Conservation (phyloP, 1,140 invertebrate species). For the Eriocheir sinensis region DNA sequence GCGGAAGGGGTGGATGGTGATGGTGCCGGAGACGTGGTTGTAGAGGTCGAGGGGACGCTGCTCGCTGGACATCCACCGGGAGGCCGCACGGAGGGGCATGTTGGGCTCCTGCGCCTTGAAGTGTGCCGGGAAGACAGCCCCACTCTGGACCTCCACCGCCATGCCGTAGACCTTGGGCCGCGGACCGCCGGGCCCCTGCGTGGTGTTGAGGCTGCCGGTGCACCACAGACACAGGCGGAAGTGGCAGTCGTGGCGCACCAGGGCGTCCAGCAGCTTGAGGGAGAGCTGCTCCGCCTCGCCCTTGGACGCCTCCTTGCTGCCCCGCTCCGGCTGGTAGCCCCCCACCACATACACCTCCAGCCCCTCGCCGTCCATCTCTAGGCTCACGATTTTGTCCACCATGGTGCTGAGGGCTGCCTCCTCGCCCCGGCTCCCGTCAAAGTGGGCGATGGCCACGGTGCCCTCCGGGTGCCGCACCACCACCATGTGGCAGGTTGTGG, state of each 20-base stretch:
- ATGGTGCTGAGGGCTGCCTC: slow-evolving; percentile 54
- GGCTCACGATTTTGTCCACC: slow-evolving; percentile 63
- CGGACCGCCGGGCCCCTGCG: slow-evolving; percentile 38
- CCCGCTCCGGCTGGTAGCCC: slow-evolving; percentile 71
- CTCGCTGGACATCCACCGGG: slow-evolving; percentile 65
- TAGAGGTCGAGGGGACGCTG: slow-evolving; percentile 57
- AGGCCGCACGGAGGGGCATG: slow-evolving; percentile 75
- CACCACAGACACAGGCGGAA: slow-evolving; percentile 75
- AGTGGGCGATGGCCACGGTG: slow-evolving; percentile 78
- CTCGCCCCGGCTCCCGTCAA: slow-evolving; percentile 79
- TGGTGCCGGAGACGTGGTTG: slow-evolving; percentile 58
- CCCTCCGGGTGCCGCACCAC: slow-evolving; percentile 70
- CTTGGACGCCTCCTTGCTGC: slow-evolving; percentile 57
- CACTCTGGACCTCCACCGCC: slow-evolving; percentile 63
- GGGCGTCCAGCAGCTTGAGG: slow-evolving; percentile 75
- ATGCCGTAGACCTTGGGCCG: slow-evolving; percentile 78
- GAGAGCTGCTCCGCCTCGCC: slow-evolving; percentile 75
- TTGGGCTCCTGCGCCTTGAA: slow-evolving; percentile 74
- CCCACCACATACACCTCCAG: slow-evolving; percentile 78
- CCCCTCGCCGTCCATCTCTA: slow-evolving; percentile 68
- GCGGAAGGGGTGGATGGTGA: slow-evolving; percentile 77
- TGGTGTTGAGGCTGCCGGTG: slow-evolving; percentile 76
- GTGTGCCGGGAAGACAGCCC: slow-evolving; percentile 72
- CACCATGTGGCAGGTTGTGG: slow-evolving; percentile 79
- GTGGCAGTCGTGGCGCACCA: slow-evolving; percentile 58